These are phyloP conservation scores for Chionomys nivalis DNA, from an alignment of 2,113 vertebrate species.

Conservation along the genomic window DNA sequence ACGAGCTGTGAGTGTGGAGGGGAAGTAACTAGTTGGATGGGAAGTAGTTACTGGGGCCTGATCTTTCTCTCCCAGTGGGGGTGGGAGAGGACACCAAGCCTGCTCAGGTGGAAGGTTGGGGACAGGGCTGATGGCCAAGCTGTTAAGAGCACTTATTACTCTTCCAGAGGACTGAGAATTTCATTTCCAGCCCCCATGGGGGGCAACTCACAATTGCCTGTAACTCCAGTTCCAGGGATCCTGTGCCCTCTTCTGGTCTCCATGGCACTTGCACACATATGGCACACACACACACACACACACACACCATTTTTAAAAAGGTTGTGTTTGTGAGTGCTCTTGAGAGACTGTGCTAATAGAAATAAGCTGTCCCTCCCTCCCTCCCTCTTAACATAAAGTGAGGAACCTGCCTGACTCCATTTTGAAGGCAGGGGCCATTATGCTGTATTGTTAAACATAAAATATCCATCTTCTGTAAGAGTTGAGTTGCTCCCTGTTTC, in stretches of 20 bases:
- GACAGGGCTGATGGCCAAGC: not conserved
- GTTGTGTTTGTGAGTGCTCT: not conserved
- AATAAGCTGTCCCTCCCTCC: not conserved
- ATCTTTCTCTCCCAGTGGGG: constrained; percentile 8
- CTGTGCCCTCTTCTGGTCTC: not conserved
- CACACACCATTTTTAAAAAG: not conserved
- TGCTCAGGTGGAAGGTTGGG: not conserved
- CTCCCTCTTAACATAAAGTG: not conserved
- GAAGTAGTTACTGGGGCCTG: constrained; percentile 30
- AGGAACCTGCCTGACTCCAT: not conserved
- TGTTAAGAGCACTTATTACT: not conserved
- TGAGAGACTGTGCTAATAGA: not conserved
- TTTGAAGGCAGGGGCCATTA: not conserved
- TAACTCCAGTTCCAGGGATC: not conserved
- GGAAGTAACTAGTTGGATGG: constrained; percentile 35
- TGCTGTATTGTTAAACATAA: not conserved
- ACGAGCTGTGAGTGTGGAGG: not conserved
- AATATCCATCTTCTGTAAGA: not conserved
- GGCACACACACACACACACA: not conserved
- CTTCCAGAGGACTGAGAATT: not conserved
- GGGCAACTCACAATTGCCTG: not conserved
- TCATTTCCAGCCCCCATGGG: no score
- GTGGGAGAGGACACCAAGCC: not conserved
- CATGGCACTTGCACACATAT: not conserved
- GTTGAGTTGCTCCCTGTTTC: not conserved